A percentile compares a stretch with the other conserved stretches of the same genome.
These are phyloP conservation scores for Colaptes auratus DNA, from an alignment of 2,113 vertebrate species.

Conservation along the genomic window DNA sequence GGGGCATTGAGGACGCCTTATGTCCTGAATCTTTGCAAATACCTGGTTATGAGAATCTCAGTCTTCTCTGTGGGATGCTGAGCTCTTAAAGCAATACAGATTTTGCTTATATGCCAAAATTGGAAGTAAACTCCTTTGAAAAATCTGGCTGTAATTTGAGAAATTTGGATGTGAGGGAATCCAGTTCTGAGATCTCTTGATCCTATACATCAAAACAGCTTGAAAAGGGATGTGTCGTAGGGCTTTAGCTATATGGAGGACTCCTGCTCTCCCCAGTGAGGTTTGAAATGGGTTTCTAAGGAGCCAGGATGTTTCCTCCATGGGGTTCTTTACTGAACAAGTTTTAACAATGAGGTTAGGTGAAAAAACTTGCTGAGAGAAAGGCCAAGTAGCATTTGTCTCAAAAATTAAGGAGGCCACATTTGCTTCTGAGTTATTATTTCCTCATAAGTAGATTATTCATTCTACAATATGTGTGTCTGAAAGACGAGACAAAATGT, in stretches of 20 bases:
- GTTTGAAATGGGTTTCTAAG: background rate
- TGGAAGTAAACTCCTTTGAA: background rate
- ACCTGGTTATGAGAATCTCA: background rate
- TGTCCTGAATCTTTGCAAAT: conserved; percentile 8
- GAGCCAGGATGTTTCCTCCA: background rate
- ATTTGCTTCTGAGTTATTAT: background rate
- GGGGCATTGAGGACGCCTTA: background rate
- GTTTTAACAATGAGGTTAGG: background rate
- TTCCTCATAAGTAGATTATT: background rate
- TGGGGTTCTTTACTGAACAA: background rate
- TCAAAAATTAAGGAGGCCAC: background rate
- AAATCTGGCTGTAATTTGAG: background rate
- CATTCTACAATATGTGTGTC: background rate
- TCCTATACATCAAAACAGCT: background rate
- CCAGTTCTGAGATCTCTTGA: background rate
- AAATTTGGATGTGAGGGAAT: background rate
- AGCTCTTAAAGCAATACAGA: background rate
- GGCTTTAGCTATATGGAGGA: background rate
- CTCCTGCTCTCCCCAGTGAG: background rate
- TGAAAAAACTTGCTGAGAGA: background rate
- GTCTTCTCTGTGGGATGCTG: background rate
- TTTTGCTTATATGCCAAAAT: background rate
- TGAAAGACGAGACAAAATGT: background rate
- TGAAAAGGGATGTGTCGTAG: background rate
- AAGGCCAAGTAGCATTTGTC: background rate